Base-by-base conservation (phyloP, 1,140 invertebrate species). In the Trigoniulus corallinus region DNA sequence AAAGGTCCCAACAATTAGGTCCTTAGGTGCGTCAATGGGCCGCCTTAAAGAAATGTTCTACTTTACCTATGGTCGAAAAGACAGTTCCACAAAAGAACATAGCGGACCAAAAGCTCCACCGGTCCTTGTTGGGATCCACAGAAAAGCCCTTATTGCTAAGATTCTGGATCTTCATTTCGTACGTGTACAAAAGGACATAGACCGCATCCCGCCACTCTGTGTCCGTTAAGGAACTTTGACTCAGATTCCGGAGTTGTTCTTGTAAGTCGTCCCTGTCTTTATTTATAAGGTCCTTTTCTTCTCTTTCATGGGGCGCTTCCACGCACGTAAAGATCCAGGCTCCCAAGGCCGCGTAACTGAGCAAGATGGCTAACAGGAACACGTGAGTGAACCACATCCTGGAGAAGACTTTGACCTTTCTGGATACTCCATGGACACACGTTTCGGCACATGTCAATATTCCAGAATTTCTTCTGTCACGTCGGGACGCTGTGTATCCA, bases 31-130 rank as follows among this genome's bases (percentile, higher is more conserved):
- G n/a, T n/a, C n/a, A n/a, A n/a, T n/a, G n/a, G n/a, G n/a, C n/a
- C n/a, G n/a, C n/a, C n/a, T n/a, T n/a, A n/a, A n/a, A n/a, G n/a
- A n/a, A n/a, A n/a, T n/a, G n/a, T 34, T 34, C 15, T 34, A 4
- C 7, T 20, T 44, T 44, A 24, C 42, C 42, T 10, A 44, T 44
- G 7, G 42, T 44, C 18, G 42, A 21, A 24, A 7, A 44, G 12
- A 44, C 42, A 21, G 42, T 44, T 44, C 42, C 42, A 44, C 18
- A 44, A 24, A 10, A 44, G 18, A 44, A 44, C 18, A 44, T 24
- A 10, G 42, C 42, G 42, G 7, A 7, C 42, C 42, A 44, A 44
- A 44, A 44, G 20, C 42, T 44, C 42, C 42, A 44, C 42, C 7
- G 12, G 4, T 7, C 20, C 23, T 44, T 44, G 4, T 44, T 24